A percentile compares a stretch with the other conserved stretches of the same genome.
These are phyloP conservation scores for Gallinago media DNA, from an alignment of 2,113 vertebrate species.

Conservation along the genomic window DNA sequence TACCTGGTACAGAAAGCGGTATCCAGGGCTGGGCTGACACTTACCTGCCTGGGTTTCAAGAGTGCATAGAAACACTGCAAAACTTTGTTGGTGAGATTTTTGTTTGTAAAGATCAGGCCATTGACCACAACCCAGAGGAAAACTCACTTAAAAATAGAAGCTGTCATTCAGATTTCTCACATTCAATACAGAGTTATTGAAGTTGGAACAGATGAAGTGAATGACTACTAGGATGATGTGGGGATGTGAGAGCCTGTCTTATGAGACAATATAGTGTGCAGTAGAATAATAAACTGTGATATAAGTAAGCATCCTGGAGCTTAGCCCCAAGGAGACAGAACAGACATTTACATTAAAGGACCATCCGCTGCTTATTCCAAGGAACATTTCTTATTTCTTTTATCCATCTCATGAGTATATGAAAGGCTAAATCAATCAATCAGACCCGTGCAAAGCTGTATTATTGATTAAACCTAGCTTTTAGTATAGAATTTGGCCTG, in stretches of 20 bases:
- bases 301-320: background rate
- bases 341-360: background rate
- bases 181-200: background rate
- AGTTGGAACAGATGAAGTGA: background rate
- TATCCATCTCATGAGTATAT: background rate
- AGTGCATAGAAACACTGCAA: background rate
- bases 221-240: background rate
- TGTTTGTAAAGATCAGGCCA: background rate
- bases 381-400: background rate
- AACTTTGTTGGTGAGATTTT: background rate
- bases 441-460: background rate
- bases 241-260: background rate
- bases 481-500: background rate
- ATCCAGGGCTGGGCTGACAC: background rate
- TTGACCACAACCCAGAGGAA: background rate
- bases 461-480: background rate
- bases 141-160: background rate
- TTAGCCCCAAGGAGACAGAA: background rate
- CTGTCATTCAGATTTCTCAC: background rate
- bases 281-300: background rate
- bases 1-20: background rate
- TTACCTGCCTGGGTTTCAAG: background rate
- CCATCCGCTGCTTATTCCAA: background rate
- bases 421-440: slow-evolving; percentile 2
- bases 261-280: background rate